phyloP scores from a whole-genome alignment of 2,113 vertebrate species.

The Rhea pennata region DNA sequence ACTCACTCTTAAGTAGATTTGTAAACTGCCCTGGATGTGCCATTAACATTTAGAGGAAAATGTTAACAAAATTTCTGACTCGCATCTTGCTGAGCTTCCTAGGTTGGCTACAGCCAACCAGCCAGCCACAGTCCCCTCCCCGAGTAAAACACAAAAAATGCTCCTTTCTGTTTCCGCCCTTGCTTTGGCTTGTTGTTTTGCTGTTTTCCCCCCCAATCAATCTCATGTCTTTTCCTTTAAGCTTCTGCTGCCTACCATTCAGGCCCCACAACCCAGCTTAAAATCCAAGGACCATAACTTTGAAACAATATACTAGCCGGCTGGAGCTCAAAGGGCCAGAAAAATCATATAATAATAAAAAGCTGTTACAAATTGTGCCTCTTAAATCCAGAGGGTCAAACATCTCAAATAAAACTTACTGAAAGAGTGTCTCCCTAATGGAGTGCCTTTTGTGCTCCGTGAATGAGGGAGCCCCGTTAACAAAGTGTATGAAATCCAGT shows the following conservation, averaged over 20 bases:
- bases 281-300: slow-evolving; percentile 67
- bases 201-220: slow-evolving; percentile 62
- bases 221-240: slow-evolving; percentile 59
- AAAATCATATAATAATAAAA: slow-evolving; percentile 80
- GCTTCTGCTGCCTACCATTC: slow-evolving; percentile 65
- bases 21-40: slow-evolving; percentile 76
- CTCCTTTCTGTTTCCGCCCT: slow-evolving; percentile 19
- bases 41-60: slow-evolving; percentile 80
- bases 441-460: slow-evolving; percentile 76
- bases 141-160: slow-evolving; percentile 3
- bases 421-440: slow-evolving; percentile 73
- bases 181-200: slow-evolving; percentile 15
- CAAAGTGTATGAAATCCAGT: slow-evolving; percentile 74
- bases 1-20: slow-evolving; percentile 78
- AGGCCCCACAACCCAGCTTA: slow-evolving; percentile 57
- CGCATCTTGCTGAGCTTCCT: slow-evolving; percentile 51
- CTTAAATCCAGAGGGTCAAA: slow-evolving; percentile 75
- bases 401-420: slow-evolving; percentile 78
- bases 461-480: slow-evolving; percentile 74
- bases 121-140: slow-evolving; percentile 43
- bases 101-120: slow-evolving; percentile 56
- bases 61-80: slow-evolving; percentile 77
- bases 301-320: slow-evolving; percentile 71
- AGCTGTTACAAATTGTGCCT: slow-evolving; percentile 75
- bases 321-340: slow-evolving; percentile 71